Evolutionary conservation across 1,140 invertebrate genomes (phyloP).

Genomic region (Atta cephalotes): DNA sequence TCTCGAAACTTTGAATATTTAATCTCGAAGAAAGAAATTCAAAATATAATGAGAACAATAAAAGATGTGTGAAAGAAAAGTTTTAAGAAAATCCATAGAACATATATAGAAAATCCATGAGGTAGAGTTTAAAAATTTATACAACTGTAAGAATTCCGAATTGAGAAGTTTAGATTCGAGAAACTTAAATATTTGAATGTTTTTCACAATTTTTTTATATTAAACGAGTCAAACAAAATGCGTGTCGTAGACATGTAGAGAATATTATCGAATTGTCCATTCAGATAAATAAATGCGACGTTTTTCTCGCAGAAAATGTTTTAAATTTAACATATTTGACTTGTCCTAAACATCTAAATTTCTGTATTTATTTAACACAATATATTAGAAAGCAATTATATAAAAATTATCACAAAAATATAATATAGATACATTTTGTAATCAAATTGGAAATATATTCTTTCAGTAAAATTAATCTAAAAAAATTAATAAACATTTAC

Average conservation of each 20-base stretch:
- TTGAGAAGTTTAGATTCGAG: not conserved
- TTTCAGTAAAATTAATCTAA: too few relatives aligned
- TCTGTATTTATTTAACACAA: too few relatives aligned
- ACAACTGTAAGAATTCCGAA: not conserved
- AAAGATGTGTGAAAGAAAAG: not conserved
- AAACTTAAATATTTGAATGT: not conserved
- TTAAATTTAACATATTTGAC: too few relatives aligned
- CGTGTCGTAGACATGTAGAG: not conserved
- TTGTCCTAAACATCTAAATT: too few relatives aligned
- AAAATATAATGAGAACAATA: not conserved
- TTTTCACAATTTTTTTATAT: not conserved
- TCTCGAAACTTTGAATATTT: not conserved
- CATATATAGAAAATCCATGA: not conserved
- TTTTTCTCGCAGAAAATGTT: too few relatives aligned
- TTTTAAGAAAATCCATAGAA: too few relatives aligned
- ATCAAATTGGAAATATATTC: too few relatives aligned
- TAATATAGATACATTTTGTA: too few relatives aligned
- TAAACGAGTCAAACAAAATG: not conserved
- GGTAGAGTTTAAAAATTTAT: not conserved
- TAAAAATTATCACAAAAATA: too few relatives aligned
- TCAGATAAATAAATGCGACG: not conserved
- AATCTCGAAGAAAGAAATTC: not conserved
- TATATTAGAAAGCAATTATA: too few relatives aligned
- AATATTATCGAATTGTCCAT: slow-evolving; percentile 13
- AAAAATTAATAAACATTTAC: too few relatives aligned